phyloP scores from a whole-genome alignment of 2,888 invertebrate genomes.

The Achlya flavicornis region DNA sequence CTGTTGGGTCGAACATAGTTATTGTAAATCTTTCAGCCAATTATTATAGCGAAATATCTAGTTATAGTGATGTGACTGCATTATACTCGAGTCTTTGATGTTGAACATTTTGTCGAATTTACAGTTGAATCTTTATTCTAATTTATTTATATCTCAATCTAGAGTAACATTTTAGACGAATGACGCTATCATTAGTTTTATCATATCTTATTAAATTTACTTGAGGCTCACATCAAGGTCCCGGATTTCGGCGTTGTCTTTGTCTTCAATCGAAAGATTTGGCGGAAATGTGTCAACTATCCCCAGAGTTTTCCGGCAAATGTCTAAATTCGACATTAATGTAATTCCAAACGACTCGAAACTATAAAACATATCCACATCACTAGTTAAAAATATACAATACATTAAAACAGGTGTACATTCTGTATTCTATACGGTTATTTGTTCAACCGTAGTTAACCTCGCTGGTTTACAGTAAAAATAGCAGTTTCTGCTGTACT shows the following conservation, averaged over 20 bases:
- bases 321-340: no score
- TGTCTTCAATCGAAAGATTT: no score
- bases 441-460: not conserved
- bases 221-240: no score
- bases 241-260: no score
- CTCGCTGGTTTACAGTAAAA: not conserved
- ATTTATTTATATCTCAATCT: no score
- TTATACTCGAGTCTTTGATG: not conserved
- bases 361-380: not conserved
- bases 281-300: no score
- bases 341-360: not conserved
- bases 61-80: constrained; percentile 5
- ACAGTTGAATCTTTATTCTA: no score
- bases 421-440: not conserved
- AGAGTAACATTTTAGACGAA: no score
- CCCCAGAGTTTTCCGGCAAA: no score
- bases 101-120: no score
- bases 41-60: constrained; percentile 28
- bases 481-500: not conserved
- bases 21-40: constrained; percentile 35
- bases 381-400: not conserved
- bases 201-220: no score
- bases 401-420: not conserved
- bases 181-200: no score
- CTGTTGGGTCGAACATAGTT: constrained; percentile 19